A percentile compares a stretch with the other conserved stretches of the same genome.
These are phyloP conservation scores for Melipona bicolor DNA, from an alignment of 2,888 invertebrate species.

Conservation along the genomic window DNA sequence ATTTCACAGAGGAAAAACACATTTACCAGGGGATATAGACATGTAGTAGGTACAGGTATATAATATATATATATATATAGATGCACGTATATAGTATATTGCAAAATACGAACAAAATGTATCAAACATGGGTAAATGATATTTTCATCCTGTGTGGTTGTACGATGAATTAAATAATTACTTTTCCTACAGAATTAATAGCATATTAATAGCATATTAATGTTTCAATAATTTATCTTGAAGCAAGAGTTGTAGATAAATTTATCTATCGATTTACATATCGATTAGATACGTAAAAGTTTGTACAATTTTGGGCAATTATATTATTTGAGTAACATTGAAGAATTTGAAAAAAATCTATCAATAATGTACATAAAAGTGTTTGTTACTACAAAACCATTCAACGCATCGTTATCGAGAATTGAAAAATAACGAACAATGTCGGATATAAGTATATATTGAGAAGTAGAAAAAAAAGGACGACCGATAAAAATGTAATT, in stretches of 20 bases:
- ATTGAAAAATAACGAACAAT: neutral
- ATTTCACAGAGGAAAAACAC: neutral
- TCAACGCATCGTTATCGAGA: neutral
- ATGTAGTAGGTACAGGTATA: neutral
- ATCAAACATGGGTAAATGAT: neutral
- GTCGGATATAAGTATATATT: neutral
- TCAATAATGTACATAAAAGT: neutral
- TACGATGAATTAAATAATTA: neutral
- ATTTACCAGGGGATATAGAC: neutral
- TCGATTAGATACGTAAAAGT: neutral
- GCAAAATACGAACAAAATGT: neutral
- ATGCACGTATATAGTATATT: neutral
- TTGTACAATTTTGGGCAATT: neutral
- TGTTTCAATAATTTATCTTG: neutral
- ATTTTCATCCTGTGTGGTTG: neutral
- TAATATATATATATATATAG: no score
- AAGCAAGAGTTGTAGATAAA: neutral
- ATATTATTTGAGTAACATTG: neutral
- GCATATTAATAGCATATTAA: neutral
- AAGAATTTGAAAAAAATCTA: neutral
- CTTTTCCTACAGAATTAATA: neutral
- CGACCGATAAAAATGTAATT: neutral
- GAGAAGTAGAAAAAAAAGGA: neutral
- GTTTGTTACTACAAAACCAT: neutral
- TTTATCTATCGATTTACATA: neutral